These are phyloP conservation scores for Camarhynchus parvulus DNA, from an alignment of 2,113 vertebrate species.

Conservation along the genomic window DNA sequence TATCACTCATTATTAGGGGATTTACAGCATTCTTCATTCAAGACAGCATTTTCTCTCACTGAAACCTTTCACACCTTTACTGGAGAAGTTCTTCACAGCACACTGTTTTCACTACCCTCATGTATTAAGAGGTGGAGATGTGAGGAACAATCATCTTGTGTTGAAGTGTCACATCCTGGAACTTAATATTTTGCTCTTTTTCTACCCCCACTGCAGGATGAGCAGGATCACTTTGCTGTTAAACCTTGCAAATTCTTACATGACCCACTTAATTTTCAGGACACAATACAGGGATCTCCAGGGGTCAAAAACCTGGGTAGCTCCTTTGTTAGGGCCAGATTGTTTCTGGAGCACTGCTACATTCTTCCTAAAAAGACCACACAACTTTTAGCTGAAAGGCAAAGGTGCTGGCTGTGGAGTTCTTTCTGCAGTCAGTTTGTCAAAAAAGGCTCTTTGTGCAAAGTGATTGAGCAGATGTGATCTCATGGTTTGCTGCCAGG, in stretches of 20 bases:
- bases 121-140: background rate
- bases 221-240: background rate
- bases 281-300: background rate
- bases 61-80: background rate
- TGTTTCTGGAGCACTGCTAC: background rate
- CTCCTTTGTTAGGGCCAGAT: background rate
- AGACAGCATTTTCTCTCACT: background rate
- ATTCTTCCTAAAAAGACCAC: background rate
- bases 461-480: background rate
- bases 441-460: background rate
- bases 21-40: background rate
- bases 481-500: background rate
- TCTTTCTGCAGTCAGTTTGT: background rate
- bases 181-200: background rate
- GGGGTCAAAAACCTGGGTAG: background rate
- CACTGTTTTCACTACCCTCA: fast-evolving
- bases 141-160: background rate
- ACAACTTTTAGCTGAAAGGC: background rate
- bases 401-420: background rate
- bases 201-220: background rate
- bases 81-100: background rate
- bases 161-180: background rate
- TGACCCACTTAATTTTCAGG: background rate
- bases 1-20: background rate
- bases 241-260: background rate